These are phyloP conservation scores for Sebastes steindachneri DNA, from an alignment of 2,797 vertebrate species.

Conservation along the genomic window DNA sequence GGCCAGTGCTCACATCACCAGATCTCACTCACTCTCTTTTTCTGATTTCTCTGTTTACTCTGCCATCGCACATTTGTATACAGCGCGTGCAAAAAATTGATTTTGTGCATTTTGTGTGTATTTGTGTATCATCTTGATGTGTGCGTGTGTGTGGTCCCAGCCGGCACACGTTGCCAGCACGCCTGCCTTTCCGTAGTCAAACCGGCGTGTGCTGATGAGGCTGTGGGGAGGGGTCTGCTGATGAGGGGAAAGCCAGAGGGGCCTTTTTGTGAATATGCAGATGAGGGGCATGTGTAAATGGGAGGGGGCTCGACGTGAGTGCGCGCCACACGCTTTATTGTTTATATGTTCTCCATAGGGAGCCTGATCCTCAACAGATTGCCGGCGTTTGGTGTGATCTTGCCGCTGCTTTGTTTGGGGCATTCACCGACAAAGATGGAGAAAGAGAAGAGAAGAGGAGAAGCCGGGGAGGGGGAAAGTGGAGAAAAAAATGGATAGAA, in stretches of 20 bases:
- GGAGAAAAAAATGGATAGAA: slow-evolving; percentile 54
- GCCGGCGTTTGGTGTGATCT: slow-evolving; percentile 87
- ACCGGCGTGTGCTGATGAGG: slow-evolving; percentile 84
- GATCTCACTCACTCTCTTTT: slow-evolving; percentile 73
- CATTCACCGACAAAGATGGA: slow-evolving; percentile 76
- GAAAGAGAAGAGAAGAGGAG: slow-evolving; percentile 62
- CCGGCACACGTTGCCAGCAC: slow-evolving; percentile 70
- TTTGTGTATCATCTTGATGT: slow-evolving; percentile 46
- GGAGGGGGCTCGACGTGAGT: slow-evolving; percentile 85
- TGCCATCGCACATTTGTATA: slow-evolving; percentile 72
- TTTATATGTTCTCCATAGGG: slow-evolving; percentile 86
- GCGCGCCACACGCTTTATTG: slow-evolving; percentile 90
- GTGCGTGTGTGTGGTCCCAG: slow-evolving; percentile 73
- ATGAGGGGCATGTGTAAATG: slow-evolving; percentile 84
- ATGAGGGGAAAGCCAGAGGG: slow-evolving; percentile 82
- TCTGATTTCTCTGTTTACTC: slow-evolving; percentile 75
- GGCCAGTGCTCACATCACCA: slow-evolving; percentile 72
- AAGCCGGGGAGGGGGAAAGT: slow-evolving; percentile 39
- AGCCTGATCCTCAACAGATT: slow-evolving; percentile 91
- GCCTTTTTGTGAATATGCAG: slow-evolving; percentile 88
- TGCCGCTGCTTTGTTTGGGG: slow-evolving; percentile 81
- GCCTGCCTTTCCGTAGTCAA: slow-evolving; percentile 72
- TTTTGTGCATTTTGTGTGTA: slow-evolving; percentile 69
- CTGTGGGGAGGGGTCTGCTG: slow-evolving; percentile 80
- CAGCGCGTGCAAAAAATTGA: slow-evolving; percentile 64